Evolutionary conservation across 2,888 invertebrate genomes (phyloP).

Genomic region (Eugnorisma glareosa): DNA sequence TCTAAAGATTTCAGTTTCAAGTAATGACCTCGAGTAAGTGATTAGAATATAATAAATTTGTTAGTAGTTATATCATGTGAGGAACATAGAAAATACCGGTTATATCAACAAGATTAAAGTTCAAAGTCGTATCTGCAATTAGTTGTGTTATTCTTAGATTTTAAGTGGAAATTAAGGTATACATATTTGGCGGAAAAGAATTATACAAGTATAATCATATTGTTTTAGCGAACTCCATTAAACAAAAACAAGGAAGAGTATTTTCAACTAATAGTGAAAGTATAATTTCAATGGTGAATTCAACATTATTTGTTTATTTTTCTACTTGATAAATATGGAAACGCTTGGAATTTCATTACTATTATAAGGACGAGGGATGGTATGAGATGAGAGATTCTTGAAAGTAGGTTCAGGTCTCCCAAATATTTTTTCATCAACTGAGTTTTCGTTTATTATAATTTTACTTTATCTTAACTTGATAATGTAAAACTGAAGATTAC

Average conservation of each 20-base stretch:
- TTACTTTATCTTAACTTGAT: not conserved
- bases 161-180: conserved; percentile 13
- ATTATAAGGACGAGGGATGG: conserved; percentile 1
- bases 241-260: not conserved
- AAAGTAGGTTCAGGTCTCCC: not conserved
- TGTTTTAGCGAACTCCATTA: not conserved
- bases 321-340: no score
- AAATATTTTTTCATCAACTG: not conserved
- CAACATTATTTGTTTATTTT: not conserved
- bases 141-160: conserved; percentile 36
- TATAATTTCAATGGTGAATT: not conserved
- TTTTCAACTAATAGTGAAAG: not conserved
- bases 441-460: conserved; percentile 4
- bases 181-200: not conserved
- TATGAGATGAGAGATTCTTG: conserved; percentile 15
- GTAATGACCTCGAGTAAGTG: not conserved
- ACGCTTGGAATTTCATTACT: conserved; percentile 21
- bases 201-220: not conserved
- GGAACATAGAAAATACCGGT: conserved; percentile 29
- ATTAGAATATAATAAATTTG: conserved; percentile 17
- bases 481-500: not conserved
- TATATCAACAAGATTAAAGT: conserved; percentile 18
- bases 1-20: not conserved
- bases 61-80: not conserved
- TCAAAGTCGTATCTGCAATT: conserved; percentile 32